Percentiles rank a stretch among this genome's conserved stretches.
These are phyloP conservation scores for Plestiodon gilberti DNA, from an alignment of 2,113 vertebrate species.

Conservation along the genomic window DNA sequence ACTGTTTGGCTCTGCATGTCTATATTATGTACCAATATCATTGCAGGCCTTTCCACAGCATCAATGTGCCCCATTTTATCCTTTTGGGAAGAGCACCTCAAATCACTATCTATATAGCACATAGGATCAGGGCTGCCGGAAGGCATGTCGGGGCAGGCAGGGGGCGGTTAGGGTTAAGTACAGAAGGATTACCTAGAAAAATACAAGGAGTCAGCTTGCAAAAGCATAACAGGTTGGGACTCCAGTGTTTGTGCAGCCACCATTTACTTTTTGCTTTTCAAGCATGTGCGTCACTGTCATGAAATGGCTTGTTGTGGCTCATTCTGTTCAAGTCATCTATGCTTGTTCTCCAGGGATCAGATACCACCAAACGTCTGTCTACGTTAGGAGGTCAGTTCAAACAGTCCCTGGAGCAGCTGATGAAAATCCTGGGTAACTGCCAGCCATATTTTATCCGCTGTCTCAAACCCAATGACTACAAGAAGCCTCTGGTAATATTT, in stretches of 20 bases:
- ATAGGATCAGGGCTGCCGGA: too few relatives aligned
- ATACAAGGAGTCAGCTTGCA: too few relatives aligned
- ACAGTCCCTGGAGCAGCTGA: conserved; percentile 93
- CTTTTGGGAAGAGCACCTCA: too few relatives aligned
- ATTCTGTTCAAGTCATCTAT: not conserved
- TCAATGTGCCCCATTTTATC: not conserved
- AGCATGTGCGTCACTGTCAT: not conserved
- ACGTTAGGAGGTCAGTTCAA: conserved; percentile 93
- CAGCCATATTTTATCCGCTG: conserved; percentile 97
- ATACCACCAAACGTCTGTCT: conserved; percentile 79
- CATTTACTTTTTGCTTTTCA: not conserved
- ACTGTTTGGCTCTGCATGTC: not conserved
- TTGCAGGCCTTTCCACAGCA: not conserved
- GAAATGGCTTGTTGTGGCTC: not conserved
- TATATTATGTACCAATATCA: not conserved
- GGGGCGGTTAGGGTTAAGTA: too few relatives aligned
- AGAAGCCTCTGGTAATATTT: conserved; percentile 90
- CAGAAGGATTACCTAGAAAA: too few relatives aligned
- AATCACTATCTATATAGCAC: too few relatives aligned
- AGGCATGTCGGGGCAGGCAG: too few relatives aligned
- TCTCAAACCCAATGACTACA: conserved; percentile 96
- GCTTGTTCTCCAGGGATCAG: conserved; percentile 70
- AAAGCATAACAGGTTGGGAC: too few relatives aligned
- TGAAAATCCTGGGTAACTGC: conserved; percentile 89
- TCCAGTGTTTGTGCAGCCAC: not conserved